These are phyloP conservation scores for Phlogophora meticulosa DNA, from an alignment of 2,888 invertebrate genomes.

Conservation along the genomic window DNA sequence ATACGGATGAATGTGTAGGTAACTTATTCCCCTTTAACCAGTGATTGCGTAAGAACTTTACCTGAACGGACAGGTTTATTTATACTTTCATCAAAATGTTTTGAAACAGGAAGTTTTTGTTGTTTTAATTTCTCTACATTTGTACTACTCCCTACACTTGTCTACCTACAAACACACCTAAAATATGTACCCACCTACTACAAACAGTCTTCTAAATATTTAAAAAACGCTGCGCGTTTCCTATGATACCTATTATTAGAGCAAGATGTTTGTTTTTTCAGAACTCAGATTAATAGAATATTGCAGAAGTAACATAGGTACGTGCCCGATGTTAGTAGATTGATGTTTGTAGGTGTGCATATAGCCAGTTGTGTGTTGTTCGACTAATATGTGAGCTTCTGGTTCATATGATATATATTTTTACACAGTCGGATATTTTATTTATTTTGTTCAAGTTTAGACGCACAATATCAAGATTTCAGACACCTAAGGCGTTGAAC, in stretches of 20 bases:
- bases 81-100: no score
- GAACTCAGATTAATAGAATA: constrained; percentile 36
- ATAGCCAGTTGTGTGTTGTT: constrained; percentile 11
- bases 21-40: no score
- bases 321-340: constrained; percentile 19
- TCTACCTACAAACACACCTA: neutral
- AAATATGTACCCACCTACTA: constrained; percentile 22
- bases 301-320: constrained; percentile 22
- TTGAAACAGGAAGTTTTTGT: no score
- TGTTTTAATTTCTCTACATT: constrained; percentile 6
- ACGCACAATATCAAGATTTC: no score
- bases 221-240: constrained; percentile 67
- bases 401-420: no score
- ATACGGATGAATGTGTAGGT: no score
- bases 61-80: no score
- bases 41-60: no score
- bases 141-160: neutral
- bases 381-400: constrained; percentile 25
- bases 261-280: constrained; percentile 52
- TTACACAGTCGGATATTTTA: no score
- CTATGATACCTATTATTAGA: constrained; percentile 49
- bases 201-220: constrained; percentile 74
- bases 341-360: no score
- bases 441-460: no score
- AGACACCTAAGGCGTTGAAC: no score